Evolutionary conservation across 2,888 invertebrate genomes (phyloP), one percentile per base, ranked within the genome.

Genomic region (Formica aserva): DNA sequence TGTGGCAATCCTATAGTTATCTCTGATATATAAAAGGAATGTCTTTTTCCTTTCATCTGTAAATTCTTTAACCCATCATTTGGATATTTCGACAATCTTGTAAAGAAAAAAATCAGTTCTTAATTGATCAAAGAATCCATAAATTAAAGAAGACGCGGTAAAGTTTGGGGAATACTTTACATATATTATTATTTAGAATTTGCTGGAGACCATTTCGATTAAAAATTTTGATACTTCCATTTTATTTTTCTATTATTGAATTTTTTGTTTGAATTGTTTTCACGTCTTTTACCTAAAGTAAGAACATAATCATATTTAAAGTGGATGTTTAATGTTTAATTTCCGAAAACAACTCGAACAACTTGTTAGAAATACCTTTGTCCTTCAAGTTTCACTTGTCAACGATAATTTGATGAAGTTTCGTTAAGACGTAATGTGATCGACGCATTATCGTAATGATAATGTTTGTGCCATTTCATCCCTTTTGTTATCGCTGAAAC

Each of bases 381-480:
- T 3, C 18, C 32, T 71, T 15, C 29, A 15, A 13, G 45, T n/a
- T 52, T 71, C 45, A 45, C 22, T 45, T 45, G 32, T 60, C 22
- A 78, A 45, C 6, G 41, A 69, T 45, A 78, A 78, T 78, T 78
- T 78, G 32, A 78, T 78, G 71, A 77, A 29, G 26, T 57, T 77
- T 77, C 15, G n/a, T 15, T 18, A 48, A 76, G 65, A 65, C 63
- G 13, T 48, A 52, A 65, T 48, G 52, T 35, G 38, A 38, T 66
- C 57, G 22, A 57, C 5, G 41, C 60, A 78, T 78, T 78, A 78
- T 35, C 78, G 18, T 78, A 71, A 78, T 78, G 71, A 78, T 35
- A 69, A 60, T 6, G 63, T 52, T 15, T 13, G 18, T 18, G 6
- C 3, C n/a, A 66, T 15, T 15, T 11, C 48, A 32, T 48, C 15